phyloP scores from a whole-genome alignment of 64 coral and sea anemone species.

The Hydrozoanthus tunicans region DNA sequence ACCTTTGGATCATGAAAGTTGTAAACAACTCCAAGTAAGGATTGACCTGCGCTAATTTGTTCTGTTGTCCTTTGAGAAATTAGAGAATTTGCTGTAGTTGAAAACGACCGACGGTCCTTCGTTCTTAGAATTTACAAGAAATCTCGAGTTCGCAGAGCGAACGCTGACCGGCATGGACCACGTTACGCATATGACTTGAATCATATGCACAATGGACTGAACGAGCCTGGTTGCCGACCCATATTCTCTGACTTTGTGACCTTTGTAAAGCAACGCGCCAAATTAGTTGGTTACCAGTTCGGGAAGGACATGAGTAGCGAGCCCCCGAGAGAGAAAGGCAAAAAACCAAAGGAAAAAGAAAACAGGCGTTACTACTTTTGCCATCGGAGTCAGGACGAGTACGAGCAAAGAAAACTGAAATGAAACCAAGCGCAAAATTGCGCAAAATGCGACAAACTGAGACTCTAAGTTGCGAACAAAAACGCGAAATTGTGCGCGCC shows the following conservation, averaged over 20 bases:
- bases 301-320: neutral
- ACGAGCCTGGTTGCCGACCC: neutral
- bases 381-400: neutral
- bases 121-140: slow-evolving; percentile 38
- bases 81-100: too few relatives aligned
- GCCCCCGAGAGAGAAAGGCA: neutral
- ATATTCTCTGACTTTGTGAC: slow-evolving; percentile 12
- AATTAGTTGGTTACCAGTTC: neutral
- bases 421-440: slow-evolving; percentile 22
- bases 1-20: too few relatives aligned
- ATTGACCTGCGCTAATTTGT: too few relatives aligned
- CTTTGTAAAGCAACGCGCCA: slow-evolving; percentile 46
- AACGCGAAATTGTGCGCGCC: slow-evolving; percentile 53
- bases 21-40: too few relatives aligned
- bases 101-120: slow-evolving; percentile 4
- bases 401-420: neutral
- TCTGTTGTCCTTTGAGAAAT: slow-evolving; percentile 29
- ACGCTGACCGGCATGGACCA: neutral
- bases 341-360: slow-evolving; percentile 7
- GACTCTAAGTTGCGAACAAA: slow-evolving; percentile 32
- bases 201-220: too few relatives aligned
- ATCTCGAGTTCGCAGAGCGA: slow-evolving; percentile 3
- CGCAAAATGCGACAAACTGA: slow-evolving; percentile 64
- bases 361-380: slow-evolving; percentile 2
- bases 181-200: too few relatives aligned